Percentiles rank a stretch among this genome's conserved stretches.
Conservation (phyloP, 2,113 vertebrate genomes). For the Mystacornis crossleyi region DNA sequence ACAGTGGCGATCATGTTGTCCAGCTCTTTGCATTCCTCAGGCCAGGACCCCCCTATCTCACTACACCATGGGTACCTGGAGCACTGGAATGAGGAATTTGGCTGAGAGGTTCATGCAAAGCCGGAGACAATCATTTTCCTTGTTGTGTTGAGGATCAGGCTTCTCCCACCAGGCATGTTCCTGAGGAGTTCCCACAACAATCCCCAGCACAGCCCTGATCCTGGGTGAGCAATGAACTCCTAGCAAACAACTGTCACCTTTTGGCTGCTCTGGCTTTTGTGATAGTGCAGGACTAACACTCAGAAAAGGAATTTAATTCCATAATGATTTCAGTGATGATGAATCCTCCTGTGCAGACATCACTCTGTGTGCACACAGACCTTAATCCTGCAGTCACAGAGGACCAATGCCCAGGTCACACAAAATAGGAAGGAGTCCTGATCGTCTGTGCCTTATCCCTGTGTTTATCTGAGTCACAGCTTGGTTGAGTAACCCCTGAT, state of each 20-base stretch:
- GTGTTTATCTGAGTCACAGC: background rate
- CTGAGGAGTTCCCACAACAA: background rate
- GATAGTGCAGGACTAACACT: background rate
- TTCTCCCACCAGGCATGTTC: background rate
- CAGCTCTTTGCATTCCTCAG: background rate
- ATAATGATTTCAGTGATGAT: background rate
- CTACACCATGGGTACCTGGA: background rate
- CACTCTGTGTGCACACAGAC: background rate
- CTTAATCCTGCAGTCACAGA: background rate
- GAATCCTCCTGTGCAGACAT: background rate
- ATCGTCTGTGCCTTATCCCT: background rate
- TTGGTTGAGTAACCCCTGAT: background rate
- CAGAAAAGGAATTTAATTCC: background rate
- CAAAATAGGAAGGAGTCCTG: background rate
- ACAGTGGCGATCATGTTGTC: rapidly evolving
- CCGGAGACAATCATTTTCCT: background rate
- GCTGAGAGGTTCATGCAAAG: background rate
- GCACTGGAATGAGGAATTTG: background rate
- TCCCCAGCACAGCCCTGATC: background rate
- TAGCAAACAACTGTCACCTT: background rate
- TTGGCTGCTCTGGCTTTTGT: background rate
- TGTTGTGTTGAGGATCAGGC: background rate
- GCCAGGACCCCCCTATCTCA: background rate
- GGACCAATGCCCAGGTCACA: background rate
- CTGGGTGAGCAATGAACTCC: background rate